Evolutionary conservation across 2,113 vertebrate genomes (phyloP).

Genomic region (Lepisosteus oculatus): DNA sequence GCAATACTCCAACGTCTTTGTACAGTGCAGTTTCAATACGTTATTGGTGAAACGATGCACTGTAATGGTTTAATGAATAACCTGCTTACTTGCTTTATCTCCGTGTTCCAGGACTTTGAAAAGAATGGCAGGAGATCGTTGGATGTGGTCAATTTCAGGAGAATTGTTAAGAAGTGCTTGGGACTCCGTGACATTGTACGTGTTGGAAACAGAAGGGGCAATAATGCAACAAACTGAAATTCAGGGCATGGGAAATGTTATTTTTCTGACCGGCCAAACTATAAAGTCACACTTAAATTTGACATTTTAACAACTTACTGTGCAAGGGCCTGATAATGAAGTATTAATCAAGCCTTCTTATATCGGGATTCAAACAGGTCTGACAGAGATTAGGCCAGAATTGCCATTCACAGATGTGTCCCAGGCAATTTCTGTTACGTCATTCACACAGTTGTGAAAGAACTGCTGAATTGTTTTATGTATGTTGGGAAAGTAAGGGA

Average conservation of each 20-base stretch:
- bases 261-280: not conserved
- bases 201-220: not conserved
- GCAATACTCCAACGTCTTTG: too few species aligned
- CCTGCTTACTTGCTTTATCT: not conserved
- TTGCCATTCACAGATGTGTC: not conserved
- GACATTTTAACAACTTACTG: slow-evolving; percentile 10
- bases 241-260: not conserved
- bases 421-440: not conserved
- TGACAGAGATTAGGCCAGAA: not conserved
- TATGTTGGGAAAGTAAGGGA: not conserved
- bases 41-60: too few species aligned
- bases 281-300: not conserved
- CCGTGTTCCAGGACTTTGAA: slow-evolving; percentile 53
- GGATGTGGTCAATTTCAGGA: slow-evolving; percentile 55
- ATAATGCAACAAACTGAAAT: not conserved
- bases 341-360: slow-evolving; percentile 1
- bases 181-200: slow-evolving; percentile 51
- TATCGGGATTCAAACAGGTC: not conserved
- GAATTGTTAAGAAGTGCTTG: slow-evolving; percentile 58
- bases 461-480: not conserved
- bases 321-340: not conserved
- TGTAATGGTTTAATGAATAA: not conserved
- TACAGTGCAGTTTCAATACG: too few species aligned
- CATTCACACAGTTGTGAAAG: not conserved
- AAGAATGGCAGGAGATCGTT: slow-evolving; percentile 45